Base-by-base conservation (phyloP, 2,888 invertebrate species). In the Brachyptera risi region DNA sequence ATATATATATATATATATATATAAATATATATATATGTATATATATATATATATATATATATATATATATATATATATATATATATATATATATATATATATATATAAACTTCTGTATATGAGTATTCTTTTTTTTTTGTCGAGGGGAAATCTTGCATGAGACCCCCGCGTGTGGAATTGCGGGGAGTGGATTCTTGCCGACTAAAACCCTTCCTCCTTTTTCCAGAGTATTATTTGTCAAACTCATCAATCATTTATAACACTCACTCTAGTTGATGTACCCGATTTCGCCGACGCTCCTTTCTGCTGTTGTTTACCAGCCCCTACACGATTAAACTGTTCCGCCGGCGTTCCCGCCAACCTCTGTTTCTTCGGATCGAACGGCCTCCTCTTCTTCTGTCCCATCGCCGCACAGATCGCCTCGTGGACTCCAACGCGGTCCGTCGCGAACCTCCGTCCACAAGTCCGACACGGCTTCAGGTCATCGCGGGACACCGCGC, bases 361-460 rank as follows among this genome's bases (percentile, higher is more conserved):
- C 23, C 56, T 31, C 15, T 56, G 56, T 17, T 9, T 56, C 35
- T 23, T 31, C 15, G 56, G 31, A 37, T 56, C 56, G 35, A 56
- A 56, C 19, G 38, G 37, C 56, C 35, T 56, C 21, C 56, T 17
- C 19, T 56, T 56, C 37, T 56, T 35, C 37, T 27, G 35, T 7
- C 37, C 31, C 11, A 37, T 5, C 19, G 15, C 19, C 2, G 37
- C 37, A 19, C 56, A 56, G 56, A 56, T 56, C 15, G 1, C 15
- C 56, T 56, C 56, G 35, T 56, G 56, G n/a, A 31, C n/a, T 15
- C 15, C 31, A 3, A 56, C 31, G 3, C 56, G 56, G 37, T 56
- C 56, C 3, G 31, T n/a, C 3, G 9, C 23, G 56, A 56, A 56
- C 2, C 38, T 26, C 15, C 56, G 7, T 7, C 56, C 56, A 19